Percentiles rank a stretch among this genome's conserved stretches.
Conservation (phyloP, 2,888 invertebrate species). For the Torymus tubicola region DNA sequence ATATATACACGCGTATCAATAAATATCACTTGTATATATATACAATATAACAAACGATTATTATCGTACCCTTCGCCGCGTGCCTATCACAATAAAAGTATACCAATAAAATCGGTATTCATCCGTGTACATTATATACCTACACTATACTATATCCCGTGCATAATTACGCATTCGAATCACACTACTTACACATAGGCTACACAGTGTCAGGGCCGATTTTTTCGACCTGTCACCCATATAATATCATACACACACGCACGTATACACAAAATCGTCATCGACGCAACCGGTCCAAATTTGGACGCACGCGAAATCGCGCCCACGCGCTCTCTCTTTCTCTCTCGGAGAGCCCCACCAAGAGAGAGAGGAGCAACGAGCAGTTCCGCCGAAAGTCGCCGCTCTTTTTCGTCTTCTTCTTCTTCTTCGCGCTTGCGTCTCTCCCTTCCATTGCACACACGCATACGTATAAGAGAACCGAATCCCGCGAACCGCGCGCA, state of each 20-base stretch:
- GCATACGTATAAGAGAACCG: too few relatives aligned
- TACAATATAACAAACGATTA: too few relatives aligned
- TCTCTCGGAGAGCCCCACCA: background rate
- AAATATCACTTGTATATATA: too few relatives aligned
- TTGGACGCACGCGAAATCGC: constrained; percentile 43
- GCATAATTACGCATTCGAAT: background rate
- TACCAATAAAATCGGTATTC: constrained; percentile 11
- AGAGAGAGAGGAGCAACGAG: background rate
- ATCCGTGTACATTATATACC: background rate
- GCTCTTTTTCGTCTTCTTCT: background rate
- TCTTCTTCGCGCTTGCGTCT: background rate
- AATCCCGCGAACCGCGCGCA: constrained; percentile 7
- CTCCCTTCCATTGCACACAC: background rate
- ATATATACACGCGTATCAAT: too few relatives aligned
- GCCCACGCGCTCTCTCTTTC: background rate
- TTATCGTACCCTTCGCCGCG: too few relatives aligned
- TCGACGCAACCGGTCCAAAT: constrained; percentile 43
- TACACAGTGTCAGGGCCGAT: constrained; percentile 17
- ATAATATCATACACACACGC: too few relatives aligned
- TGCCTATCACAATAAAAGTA: too few relatives aligned
- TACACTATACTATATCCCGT: constrained; percentile 1
- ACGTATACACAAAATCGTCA: background rate
- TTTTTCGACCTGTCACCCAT: too few relatives aligned
- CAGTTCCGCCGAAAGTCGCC: background rate
- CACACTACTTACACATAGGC: too few relatives aligned